Percentiles rank a stretch among this genome's conserved stretches.
phyloP scores from a whole-genome alignment of 2,797 vertebrate genomes.

The Gadopsis marmoratus region DNA sequence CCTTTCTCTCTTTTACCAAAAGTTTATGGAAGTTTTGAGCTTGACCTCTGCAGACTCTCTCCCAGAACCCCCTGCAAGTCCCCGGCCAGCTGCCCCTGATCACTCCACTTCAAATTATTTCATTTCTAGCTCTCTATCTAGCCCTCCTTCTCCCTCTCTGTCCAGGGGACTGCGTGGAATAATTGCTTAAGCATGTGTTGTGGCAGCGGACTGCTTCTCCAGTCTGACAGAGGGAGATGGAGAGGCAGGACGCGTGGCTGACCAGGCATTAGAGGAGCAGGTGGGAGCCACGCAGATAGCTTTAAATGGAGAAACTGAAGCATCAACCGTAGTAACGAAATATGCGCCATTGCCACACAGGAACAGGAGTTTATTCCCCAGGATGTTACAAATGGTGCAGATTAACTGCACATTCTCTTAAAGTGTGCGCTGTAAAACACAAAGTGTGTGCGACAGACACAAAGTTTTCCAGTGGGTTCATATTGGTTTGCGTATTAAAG shows the following conservation, averaged over 20 bases:
- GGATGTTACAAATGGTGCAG: conserved; percentile 63
- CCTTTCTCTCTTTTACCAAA: conserved; percentile 70
- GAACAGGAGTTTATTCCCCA: conserved; percentile 47
- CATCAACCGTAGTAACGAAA: conserved; percentile 26
- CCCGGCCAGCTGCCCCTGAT: conserved; percentile 79
- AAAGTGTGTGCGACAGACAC: conserved; percentile 51
- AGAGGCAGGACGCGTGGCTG: conserved; percentile 66
- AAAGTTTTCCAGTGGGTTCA: conserved; percentile 60
- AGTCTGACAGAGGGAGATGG: conserved; percentile 49
- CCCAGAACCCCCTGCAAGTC: conserved; percentile 77
- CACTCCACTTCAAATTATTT: conserved; percentile 71
- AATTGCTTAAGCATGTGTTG: conserved; percentile 85
- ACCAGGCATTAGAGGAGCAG: conserved; percentile 74
- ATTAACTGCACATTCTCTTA: conserved; percentile 50
- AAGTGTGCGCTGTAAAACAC: conserved; percentile 20
- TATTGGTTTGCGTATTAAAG: conserved; percentile 66
- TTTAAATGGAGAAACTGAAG: conserved; percentile 19
- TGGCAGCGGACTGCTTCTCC: conserved; percentile 72
- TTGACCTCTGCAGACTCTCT: conserved; percentile 79
- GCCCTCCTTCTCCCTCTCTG: conserved; percentile 59
- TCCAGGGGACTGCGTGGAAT: conserved; percentile 77
- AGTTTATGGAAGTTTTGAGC: conserved; percentile 79
- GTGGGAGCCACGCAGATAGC: conserved; percentile 61
- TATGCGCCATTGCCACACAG: conserved; percentile 34
- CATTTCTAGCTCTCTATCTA: conserved; percentile 20